Conservation (phyloP, 2,888 invertebrate genomes). For the Gandaritis pyraliata region DNA sequence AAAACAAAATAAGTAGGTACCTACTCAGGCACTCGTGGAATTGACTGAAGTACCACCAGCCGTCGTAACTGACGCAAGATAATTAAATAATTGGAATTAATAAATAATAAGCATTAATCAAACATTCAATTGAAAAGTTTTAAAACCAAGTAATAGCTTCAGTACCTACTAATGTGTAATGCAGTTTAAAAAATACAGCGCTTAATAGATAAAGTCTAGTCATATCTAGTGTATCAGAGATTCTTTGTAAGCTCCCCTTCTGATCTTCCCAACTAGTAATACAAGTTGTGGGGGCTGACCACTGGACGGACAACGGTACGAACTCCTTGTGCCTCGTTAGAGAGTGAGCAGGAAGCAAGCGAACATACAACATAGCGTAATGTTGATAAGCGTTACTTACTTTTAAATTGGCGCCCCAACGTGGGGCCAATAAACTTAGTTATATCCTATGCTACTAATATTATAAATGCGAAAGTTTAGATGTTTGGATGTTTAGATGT, state of each 20-base stretch:
- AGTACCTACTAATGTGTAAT: no score
- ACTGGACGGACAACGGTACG: conserved; percentile 23
- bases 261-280: conserved; percentile 35
- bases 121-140: no score
- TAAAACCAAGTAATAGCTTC: no score
- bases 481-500: no score
- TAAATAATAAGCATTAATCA: no score
- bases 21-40: no score
- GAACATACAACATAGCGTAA: conserved; percentile 12
- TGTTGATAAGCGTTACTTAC: conserved; percentile 20
- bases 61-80: no score
- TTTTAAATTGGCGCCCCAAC: conserved; percentile 20
- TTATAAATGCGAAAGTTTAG: no score
- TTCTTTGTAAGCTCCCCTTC: conserved; percentile 22
- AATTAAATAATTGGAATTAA: no score
- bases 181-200: no score
- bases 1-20: not conserved
- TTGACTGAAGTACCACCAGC: no score
- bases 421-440: conserved; percentile 8
- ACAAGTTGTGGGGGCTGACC: conserved; percentile 42
- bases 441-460: no score
- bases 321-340: conserved; percentile 25
- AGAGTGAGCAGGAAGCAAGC: conserved; percentile 16
- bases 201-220: not conserved
- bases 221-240: conserved; percentile 19